Base-by-base conservation (phyloP, 1,140 invertebrate species). In the Drosophila nasuta region DNA sequence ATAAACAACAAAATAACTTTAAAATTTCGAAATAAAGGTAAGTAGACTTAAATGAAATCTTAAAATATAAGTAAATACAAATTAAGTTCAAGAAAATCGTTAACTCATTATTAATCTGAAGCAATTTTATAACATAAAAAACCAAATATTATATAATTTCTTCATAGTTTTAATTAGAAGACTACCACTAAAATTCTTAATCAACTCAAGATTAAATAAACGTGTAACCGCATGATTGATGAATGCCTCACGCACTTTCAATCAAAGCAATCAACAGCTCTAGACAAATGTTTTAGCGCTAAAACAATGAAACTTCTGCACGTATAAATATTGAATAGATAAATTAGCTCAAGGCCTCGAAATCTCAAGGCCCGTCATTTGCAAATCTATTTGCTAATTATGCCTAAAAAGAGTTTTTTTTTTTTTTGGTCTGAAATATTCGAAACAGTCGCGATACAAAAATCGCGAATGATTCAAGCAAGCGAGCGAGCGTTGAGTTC, bases 351-450 rank as follows among this genome's bases (percentile, higher is more conserved):
- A 87, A 87, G 82, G 83, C 70, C 83, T 25, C 28, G 17, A 6
- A 57, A 51, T 62, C 66, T 62, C 76, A 87, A 88, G 83, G 83
- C 52, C 52, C 73, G 78, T 73, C 74, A 81, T 89, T 89, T 85
- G 85, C 85, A 89, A 89, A 89, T 90, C 28, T 35, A 85, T 89
- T 85, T 89, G 85, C 69, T 89, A 89, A 89, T 89, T 89, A 89
- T 74, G 57, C 41, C 43, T 58, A 59, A 60, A 79, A 81, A 58
- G 45, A 63, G 11, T 25, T 38, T 33, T 2, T 1, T 20, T 20
- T 25, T 25, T 25, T 25, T 25, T 25, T 25, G 20, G 7, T 33
- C 1, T 15, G 11, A 57, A 41, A 57, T 73, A 58, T n/a, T 1
- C 8, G 5, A 59, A 45, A 59, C 5, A 41, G 35, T 38, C 35